Percentiles rank a stretch among this genome's conserved stretches.
Evolutionary conservation across 2,888 invertebrate species (phyloP).

Genomic region (Scaptomyza cyrtandrae): DNA sequence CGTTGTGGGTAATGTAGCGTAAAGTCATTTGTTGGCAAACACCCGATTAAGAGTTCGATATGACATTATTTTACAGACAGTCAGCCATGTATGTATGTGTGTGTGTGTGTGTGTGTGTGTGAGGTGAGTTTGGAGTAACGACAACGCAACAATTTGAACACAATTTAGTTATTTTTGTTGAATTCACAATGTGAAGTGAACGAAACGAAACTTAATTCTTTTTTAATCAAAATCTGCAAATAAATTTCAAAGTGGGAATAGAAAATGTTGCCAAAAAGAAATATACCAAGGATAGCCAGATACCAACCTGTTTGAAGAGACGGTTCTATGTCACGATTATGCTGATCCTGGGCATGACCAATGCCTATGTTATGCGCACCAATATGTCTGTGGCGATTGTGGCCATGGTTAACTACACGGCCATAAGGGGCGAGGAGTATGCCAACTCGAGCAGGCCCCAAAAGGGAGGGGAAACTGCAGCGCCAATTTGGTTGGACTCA

Average conservation of each 20-base stretch:
- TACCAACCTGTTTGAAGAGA: not conserved
- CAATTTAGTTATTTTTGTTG: not conserved
- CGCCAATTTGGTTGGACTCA: no score
- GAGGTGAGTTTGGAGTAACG: not conserved
- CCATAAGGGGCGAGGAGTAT: conserved; percentile 84
- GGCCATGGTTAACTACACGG: conserved; percentile 93
- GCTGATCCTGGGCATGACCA: conserved; percentile 94
- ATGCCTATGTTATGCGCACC: no score
- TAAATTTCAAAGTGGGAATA: not conserved
- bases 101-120: not conserved
- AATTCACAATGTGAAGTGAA: no score
- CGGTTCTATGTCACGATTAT: conserved; percentile 84
- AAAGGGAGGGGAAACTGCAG: no score
- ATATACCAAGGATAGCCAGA: conserved; percentile 6
- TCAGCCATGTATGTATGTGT: not conserved
- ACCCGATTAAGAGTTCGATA: conserved; percentile 39
- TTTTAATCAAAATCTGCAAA: not conserved
- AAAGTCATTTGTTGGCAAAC: conserved; percentile 50
- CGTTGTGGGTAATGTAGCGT: conserved; percentile 62
- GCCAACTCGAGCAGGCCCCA: conserved; percentile 62
- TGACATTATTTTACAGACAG: conserved; percentile 33
- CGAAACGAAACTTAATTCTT: not conserved
- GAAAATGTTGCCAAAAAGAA: not conserved
- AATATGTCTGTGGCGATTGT: no score
- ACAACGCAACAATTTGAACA: not conserved